Evolutionary conservation across 2,113 vertebrate species (phyloP).

Genomic region (Alosa alosa): DNA sequence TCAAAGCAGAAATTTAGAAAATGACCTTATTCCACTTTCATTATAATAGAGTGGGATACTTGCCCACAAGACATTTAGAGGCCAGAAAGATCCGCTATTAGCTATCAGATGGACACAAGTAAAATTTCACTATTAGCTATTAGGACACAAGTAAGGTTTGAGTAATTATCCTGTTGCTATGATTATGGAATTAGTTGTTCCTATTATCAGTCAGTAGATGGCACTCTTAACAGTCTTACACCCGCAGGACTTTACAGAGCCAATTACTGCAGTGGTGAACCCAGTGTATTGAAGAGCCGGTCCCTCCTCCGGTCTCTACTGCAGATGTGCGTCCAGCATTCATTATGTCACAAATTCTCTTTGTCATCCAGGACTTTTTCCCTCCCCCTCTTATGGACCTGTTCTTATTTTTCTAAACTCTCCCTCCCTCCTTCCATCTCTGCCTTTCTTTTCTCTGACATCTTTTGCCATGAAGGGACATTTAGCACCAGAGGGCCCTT

Average conservation of each 20-base stretch:
- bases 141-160: not conserved
- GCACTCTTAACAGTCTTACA: not conserved
- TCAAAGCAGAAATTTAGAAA: no score
- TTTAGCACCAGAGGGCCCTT: constrained; percentile 1
- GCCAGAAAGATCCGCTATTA: not conserved
- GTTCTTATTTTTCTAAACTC: not conserved
- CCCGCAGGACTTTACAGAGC: not conserved
- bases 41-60: no score
- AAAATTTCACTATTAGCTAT: not conserved
- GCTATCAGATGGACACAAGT: not conserved
- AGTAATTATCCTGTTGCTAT: not conserved
- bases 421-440: not conserved
- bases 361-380: no score
- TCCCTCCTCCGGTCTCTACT: not conserved
- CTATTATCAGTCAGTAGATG: constrained; percentile 38
- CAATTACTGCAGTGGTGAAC: not conserved
- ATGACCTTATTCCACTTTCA: no score
- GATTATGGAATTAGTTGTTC: not conserved
- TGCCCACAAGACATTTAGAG: no score
- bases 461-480: not conserved
- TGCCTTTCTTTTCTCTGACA: not conserved
- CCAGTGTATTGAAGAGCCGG: not conserved
- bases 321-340: not conserved
- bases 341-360: not conserved
- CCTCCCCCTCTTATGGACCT: not conserved